phyloP scores from a whole-genome alignment of 1,140 invertebrate genomes.

The Drosophila rufa region DNA sequence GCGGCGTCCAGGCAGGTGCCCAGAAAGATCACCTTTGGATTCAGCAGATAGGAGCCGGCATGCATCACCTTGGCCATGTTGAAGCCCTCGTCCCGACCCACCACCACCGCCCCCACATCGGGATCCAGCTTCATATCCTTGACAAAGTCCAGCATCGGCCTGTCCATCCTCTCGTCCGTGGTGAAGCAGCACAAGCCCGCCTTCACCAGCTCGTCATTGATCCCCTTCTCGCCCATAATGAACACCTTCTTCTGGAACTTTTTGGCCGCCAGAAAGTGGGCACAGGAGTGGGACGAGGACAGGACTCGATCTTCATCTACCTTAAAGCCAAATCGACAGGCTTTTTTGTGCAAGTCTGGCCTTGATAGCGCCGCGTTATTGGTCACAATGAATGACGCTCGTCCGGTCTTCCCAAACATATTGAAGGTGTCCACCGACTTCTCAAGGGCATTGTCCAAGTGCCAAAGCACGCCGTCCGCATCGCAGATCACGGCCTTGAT shows the following conservation, averaged over 20 bases:
- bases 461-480: slow-evolving; percentile 68
- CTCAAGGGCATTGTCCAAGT: slow-evolving; percentile 27
- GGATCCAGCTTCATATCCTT: slow-evolving; percentile 41
- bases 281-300: slow-evolving; percentile 27
- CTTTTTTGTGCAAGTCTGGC: slow-evolving; percentile 28
- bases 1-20: slow-evolving; percentile 50
- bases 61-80: slow-evolving; percentile 43
- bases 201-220: slow-evolving; percentile 34
- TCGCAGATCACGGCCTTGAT: slow-evolving; percentile 61
- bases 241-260: slow-evolving; percentile 54
- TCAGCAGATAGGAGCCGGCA: slow-evolving; percentile 37
- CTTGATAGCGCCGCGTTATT: slow-evolving; percentile 34
- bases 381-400: slow-evolving; percentile 31
- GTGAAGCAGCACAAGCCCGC: slow-evolving; percentile 12
- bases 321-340: slow-evolving; percentile 23
- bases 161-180: not conserved
- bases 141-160: slow-evolving; percentile 27
- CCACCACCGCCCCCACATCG: slow-evolving; percentile 58
- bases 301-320: slow-evolving; percentile 6
- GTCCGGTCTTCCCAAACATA: slow-evolving; percentile 10
- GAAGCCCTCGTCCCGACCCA: slow-evolving; percentile 58
- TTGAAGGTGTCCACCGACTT: slow-evolving; percentile 54
- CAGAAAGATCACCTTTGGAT: slow-evolving; percentile 45
- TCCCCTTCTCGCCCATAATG: slow-evolving; percentile 51
- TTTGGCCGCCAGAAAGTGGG: slow-evolving; percentile 40